Evolutionary conservation across 2,888 invertebrate genomes (phyloP), one percentile per base, ranked within the genome.

Genomic region (Tipula lateralis): DNA sequence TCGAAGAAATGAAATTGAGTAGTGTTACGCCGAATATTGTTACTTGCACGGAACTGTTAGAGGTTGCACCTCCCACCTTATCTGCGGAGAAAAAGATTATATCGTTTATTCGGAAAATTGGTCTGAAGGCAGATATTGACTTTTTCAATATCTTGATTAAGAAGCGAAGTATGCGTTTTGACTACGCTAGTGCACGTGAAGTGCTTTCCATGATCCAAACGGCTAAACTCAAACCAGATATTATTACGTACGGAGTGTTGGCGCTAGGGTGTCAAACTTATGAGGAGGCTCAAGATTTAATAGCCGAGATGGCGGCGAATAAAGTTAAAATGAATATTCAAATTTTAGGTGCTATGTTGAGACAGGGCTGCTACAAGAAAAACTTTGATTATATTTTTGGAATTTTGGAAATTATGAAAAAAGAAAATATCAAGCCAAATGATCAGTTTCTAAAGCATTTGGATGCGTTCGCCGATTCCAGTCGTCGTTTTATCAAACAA

Each of bases 121-220:
- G 92, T 9, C 88, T 96, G 0, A 92, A 91, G 87, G 91, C 94
- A 1, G 97, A 98, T 90, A 92, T 95, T 85, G 94, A 94, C 88
- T 96, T 97, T 89, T 97, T 94, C 88, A 98, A 97, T 89, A 93
- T 95, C 91, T 91, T 98, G 9, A 97, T 98, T 84, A 96, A 95
- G 88, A 96, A 94, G 88, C 92, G 96, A 85, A 94, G 94, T 88
- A 90, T 93, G 87, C 91, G 96, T 86, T 91, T 89, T 85, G 94
- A 96, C 88, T 94, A 94, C 88, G 91, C 92, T 84, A 92, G 91
- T 87, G 97, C 96, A 13, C 93, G 92, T 91, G 92, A 92, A 87
- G 93, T 94, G 0, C 89, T 92, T 84, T 87, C 90, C 13, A 89
- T 93, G 87, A 92, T 95, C 86, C 88, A 91, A 85, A 91, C 91